A percentile compares a stretch with the other conserved stretches of the same genome.
phyloP scores from a whole-genome alignment of 2,888 invertebrate species.

The Aleiodes testaceus region DNA sequence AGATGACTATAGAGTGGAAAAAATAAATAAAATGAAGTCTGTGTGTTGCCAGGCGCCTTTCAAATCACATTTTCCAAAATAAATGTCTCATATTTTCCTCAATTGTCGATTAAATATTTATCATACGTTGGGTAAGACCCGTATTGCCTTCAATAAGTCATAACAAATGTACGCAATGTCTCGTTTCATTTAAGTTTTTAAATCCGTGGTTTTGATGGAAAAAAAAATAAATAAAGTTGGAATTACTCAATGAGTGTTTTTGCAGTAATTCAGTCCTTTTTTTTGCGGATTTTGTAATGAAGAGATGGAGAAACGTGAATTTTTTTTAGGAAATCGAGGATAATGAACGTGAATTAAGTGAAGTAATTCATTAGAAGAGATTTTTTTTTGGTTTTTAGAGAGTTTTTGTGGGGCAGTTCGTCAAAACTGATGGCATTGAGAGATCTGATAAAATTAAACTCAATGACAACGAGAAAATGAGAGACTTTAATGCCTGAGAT shows the following conservation, averaged over 20 bases:
- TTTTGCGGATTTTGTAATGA: not conserved
- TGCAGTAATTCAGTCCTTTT: not conserved
- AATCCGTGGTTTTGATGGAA: conserved; percentile 5
- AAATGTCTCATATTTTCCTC: too few species aligned
- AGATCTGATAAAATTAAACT: too few species aligned
- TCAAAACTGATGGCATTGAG: too few species aligned
- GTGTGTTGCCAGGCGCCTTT: conserved; percentile 36
- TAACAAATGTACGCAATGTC: conserved; percentile 9
- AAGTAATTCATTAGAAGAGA: too few species aligned
- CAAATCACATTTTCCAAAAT: conserved; percentile 3
- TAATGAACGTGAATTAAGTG: not conserved
- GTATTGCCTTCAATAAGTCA: conserved; percentile 14
- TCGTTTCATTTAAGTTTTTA: not conserved
- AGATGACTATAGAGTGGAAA: conserved; percentile 36
- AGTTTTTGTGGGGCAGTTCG: too few species aligned
- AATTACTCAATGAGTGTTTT: conserved; percentile 22
- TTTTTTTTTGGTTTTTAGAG: too few species aligned
- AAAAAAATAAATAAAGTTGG: conserved; percentile 1
- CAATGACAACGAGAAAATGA: not conserved
- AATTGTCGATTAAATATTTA: too few species aligned
- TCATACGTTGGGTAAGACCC: conserved; percentile 20
- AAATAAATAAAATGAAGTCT: conserved; percentile 33
- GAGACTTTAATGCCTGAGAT: conserved; percentile 27
- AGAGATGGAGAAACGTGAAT: not conserved
- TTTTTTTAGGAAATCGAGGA: not conserved